Conservation (phyloP, 2,797 vertebrate species). For the Glossophaga mutica region DNA sequence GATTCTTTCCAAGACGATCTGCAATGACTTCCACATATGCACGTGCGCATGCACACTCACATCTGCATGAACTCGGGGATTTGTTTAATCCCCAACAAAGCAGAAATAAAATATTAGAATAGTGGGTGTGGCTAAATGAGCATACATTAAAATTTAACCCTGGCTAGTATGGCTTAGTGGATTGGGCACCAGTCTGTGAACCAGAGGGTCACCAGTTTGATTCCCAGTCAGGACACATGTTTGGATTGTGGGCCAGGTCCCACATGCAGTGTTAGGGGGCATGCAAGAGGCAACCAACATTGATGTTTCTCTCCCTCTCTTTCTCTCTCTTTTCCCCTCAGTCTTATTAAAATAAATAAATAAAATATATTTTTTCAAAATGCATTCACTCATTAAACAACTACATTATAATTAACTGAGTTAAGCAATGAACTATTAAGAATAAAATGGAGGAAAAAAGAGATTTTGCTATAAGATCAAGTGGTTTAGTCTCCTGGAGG, state of each 20-base stretch:
- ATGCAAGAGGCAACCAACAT: too few relatives aligned
- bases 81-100: background rate
- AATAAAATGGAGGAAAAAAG: background rate
- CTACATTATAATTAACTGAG: background rate
- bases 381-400: background rate
- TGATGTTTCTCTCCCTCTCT: too few relatives aligned
- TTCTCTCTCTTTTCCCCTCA: too few relatives aligned
- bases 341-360: too few relatives aligned
- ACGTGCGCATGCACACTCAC: background rate
- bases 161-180: too few relatives aligned
- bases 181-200: too few relatives aligned
- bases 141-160: background rate
- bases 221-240: too few relatives aligned
- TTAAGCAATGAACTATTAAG: background rate
- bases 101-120: conserved; percentile 4
- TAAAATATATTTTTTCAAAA: too few relatives aligned
- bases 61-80: background rate
- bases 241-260: too few relatives aligned
- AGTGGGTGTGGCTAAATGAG: background rate
- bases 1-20: background rate
- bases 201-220: too few relatives aligned
- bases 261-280: too few relatives aligned
- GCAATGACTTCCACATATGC: background rate
- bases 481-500: background rate
- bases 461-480: background rate